Base-by-base conservation (phyloP, 92 coral and sea anemone genomes). In the Pocillopora meandrina region DNA sequence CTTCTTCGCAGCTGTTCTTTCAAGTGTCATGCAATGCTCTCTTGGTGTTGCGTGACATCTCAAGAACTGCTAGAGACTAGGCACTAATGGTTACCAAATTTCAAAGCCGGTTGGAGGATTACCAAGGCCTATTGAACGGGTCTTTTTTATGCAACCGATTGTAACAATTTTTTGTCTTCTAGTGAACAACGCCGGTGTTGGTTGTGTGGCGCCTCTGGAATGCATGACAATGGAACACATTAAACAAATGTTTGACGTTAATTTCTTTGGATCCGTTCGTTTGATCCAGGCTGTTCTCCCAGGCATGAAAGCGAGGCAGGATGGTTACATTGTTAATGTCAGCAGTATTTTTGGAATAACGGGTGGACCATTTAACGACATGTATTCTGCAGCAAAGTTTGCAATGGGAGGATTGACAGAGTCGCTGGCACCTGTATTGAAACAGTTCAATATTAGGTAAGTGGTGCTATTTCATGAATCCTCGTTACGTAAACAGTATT, bases 161-260 rank as follows among this genome's bases (percentile, higher is more conserved):
- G 52, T 42, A 0, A 42, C 6, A 42, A 42, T 42, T 10, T 14
- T 5, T 70, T 65, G 65, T 21, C 52, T 5, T 55, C 36, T 77
- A 91, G 98, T 93, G 17, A 95, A 95, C 79, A 95, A 95, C 71
- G 98, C 98, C 13, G 98, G 93, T 23, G 34, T 89, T 62, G 98
- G 95, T 47, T 80, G 83, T 13, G 67, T 81, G 14, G 88, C 92
- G 15, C 89, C 89, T 0, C 47, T 94, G 72, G 98, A 95, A 71
- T 83, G 91, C 69, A 89, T 79, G 62, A 62, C 71, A 21, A 76
- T 84, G 83, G 91, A 95, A 33, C 75, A 76, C 17, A 81, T 95
- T 35, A 87, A 89, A 62, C 76, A 35, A 47, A 76, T 89, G 57
- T 93, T 81, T 47, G 90, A 95, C n/a, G 86, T 94, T 52, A 95